Base-by-base conservation (phyloP, 2,888 invertebrate genomes). In the Eupithecia exiguata region DNA sequence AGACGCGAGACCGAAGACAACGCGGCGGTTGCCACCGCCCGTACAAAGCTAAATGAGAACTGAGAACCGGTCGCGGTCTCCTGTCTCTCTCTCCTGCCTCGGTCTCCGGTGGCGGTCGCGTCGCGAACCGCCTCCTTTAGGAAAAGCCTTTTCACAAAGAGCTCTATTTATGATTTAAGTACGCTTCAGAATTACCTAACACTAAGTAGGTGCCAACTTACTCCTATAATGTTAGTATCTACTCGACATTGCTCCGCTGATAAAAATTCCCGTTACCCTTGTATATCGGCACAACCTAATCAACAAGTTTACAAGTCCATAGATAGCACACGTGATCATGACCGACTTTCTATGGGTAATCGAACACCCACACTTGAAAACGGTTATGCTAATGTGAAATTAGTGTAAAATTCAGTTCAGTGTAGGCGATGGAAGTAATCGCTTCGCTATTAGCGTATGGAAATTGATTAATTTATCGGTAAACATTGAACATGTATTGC, bases 251-350 rank as follows among this genome's bases (percentile, higher is more conserved):
- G 76, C 84, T 81, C 81, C 80, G 80, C 78, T 81, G 86, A 86
- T 87, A 87, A 87, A 78, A 69, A 75, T 74, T 74, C 58, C 78
- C 79, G 71, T 77, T 82, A 82, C 79, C 84, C 83, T 84, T 78
- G 81, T 38, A 62, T 62, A 62, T 66, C 36, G 40, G 35, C 38
- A 65, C 43, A 40, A 61, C 62, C 58, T 70, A 35, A 72, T 68
- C 70, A 61, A 65, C 66, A 65, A 72, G 73, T 71, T 53, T 21
- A 6, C 71, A 73, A 76, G 68, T 69, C 63, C 68, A 65, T 63
- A 70, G 69, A 72, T 70, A 63, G 35, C 62, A 65, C 49, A 49
- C 63, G 62, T 73, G 72, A 62, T 74, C 71, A 71, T 73, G 69
- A 71, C 70, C 73, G 73, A 40, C 69, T 76, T 75, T 35, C 25